Base-by-base conservation (phyloP, 2,113 vertebrate genomes). In the Pachycephala philippinensis region DNA sequence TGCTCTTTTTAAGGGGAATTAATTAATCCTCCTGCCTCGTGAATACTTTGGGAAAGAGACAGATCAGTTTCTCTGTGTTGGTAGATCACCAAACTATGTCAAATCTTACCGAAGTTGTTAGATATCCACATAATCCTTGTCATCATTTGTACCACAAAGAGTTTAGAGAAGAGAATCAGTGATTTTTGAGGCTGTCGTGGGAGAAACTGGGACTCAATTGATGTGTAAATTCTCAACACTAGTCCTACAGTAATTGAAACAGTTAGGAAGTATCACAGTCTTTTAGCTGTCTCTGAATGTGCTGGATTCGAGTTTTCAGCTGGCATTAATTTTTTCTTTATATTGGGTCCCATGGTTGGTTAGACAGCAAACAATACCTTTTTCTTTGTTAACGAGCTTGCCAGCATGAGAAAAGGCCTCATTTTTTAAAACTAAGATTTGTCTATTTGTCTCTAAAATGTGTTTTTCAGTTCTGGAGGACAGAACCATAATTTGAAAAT, bases 371-470 rank as follows among this genome's bases (percentile, higher is more conserved):
- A 81, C 8, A 87, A 30, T 61, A 59, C 26, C 10, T 31, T 84
- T 66, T 86, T 28, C 27, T 70, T 77, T 18, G 1, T 81, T 92
- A 84, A 81, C 0, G 0, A 85, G 40, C 49, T 89, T 96, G 72
- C 78, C 72, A 80, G 59, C 30, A 60, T 82, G 65, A 86, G n/a
- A 82, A 78, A 94, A 90, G 47, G 12, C 14, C 31, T 93, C 35
- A 81, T 96, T 93, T 83, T 89, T 95, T 13, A 59, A 80, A 89
- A 85, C 54, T 42, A 54, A 90, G 74, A 64, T 64, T 88, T 95
- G 84, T 75, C 74, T 71, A 78, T 75, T 83, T 95, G 77, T 91
- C 63, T 81, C 60, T 83, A 26, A 97, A 97, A 96, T 95, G 54
- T 35, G 40, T 70, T 95, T 94, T 93, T 74, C 50, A 26, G 31